These are phyloP conservation scores for Malurus cyaneus DNA, from an alignment of 2,113 vertebrate species.

Conservation along the genomic window DNA sequence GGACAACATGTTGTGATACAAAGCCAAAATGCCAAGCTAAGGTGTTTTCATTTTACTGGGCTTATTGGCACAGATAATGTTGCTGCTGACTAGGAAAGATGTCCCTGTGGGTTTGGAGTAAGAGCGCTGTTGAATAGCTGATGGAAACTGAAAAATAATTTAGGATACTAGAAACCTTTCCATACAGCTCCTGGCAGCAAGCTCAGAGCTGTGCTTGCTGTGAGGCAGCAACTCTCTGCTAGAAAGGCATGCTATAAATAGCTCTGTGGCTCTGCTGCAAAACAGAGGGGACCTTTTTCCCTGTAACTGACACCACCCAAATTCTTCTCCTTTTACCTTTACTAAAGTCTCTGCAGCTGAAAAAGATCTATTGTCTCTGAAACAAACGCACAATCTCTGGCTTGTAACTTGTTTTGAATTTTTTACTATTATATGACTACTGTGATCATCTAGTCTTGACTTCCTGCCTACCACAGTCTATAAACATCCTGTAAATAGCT, in stretches of 20 bases:
- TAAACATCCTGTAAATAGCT: slow-evolving; percentile 69
- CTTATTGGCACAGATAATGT: not conserved
- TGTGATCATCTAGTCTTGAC: slow-evolving; percentile 45
- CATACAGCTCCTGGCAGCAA: not conserved
- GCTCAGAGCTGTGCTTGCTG: not conserved
- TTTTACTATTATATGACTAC: slow-evolving; percentile 20
- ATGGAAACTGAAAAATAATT: not conserved
- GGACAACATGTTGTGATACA: not conserved
- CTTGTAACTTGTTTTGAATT: slow-evolving; percentile 55
- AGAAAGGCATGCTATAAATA: not conserved
- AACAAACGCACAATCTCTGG: slow-evolving; percentile 44
- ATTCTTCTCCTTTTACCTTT: slow-evolving; percentile 1
- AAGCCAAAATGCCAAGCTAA: slow-evolving; percentile 27
- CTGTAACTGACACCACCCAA: not conserved
- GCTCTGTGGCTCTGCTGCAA: not conserved
- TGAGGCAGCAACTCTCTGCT: not conserved
- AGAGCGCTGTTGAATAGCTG: not conserved
- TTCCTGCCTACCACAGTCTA: slow-evolving; percentile 28
- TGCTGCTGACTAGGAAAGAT: not conserved
- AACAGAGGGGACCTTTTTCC: not conserved
- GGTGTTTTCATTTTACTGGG: not conserved
- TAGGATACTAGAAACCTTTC: not conserved
- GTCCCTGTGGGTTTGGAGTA: not conserved
- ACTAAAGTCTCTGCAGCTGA: not conserved
- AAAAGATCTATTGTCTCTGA: slow-evolving; percentile 37